Base-by-base conservation (phyloP, 1,140 invertebrate genomes). In the Drosophila chauvacae region DNA sequence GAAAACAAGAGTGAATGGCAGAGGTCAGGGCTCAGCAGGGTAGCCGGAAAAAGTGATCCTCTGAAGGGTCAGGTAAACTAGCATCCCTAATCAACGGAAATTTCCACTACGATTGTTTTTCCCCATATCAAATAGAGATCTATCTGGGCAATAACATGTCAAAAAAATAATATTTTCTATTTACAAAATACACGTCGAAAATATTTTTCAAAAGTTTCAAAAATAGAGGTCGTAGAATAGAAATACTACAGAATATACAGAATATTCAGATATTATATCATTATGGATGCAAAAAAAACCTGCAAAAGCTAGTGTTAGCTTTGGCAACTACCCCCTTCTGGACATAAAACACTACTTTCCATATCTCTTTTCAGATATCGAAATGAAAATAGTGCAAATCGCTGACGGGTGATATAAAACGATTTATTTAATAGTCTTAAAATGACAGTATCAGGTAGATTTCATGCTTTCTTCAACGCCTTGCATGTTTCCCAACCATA, bases 1-100 rank as follows among this genome's bases (percentile, higher is more conserved):
- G 13, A 68, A 57, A 42, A 47, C 26, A 45, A 42, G 33, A 64
- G 45, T 69, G 59, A 69, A 69, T 64, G 65, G 64, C 26, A 35
- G 26, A 63, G 58, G 37, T 18, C 30, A 61, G 23, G 20, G 20
- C 37, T 30, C 10, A 7, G 13, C 7, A 33, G 20, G 60, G 60
- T 65, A 66, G 45, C 13, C 28, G 18, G 20, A 69, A 65, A 50
- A 7, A n/a, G n/a, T n/a, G 37, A 70, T 66, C 62, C 66, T 45
- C 39, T n/a, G n/a, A 20, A 9, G 14, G 11, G 7, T 5, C 66
- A 70, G 66, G 66, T 70, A 70, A 18, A 23, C n/a, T 4, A 9
- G 1, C 48, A 45, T 37, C 23, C 30, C 47, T 44, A 45, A 51
- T 44, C 16, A 23, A 44, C 16, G 73, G 73, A 69, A 77, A 60